phyloP scores from a whole-genome alignment of 1,140 invertebrate genomes.

The Pomacea maculata region DNA sequence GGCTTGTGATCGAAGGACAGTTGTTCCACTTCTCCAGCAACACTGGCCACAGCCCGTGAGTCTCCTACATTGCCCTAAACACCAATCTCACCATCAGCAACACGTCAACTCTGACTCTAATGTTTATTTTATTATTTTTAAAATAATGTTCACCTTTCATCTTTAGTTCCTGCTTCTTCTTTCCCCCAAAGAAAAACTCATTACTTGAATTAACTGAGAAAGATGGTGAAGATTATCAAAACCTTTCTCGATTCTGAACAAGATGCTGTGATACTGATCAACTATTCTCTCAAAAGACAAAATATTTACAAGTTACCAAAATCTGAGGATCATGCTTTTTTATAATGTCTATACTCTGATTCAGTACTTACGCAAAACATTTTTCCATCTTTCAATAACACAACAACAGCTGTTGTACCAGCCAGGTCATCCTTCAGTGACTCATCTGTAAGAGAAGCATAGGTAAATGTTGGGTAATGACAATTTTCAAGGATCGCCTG shows the following conservation, averaged over 20 bases:
- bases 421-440: conserved; percentile 88
- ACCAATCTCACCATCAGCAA: neutral
- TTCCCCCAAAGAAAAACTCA: too few relatives aligned
- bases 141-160: too few relatives aligned
- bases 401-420: conserved; percentile 91
- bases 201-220: too few relatives aligned
- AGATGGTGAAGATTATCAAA: too few relatives aligned
- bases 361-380: conserved; percentile 79
- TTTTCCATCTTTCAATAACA: conserved; percentile 79
- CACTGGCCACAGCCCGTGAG: conserved; percentile 84
- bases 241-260: neutral
- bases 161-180: too few relatives aligned
- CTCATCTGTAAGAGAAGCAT: conserved; percentile 72
- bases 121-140: too few relatives aligned
- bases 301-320: neutral
- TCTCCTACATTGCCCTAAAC: conserved; percentile 91
- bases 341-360: neutral
- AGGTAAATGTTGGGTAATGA: too few relatives aligned
- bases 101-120: neutral
- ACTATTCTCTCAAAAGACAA: neutral
- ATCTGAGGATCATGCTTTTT: neutral
- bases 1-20: conserved; percentile 95
- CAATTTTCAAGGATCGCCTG: too few relatives aligned
- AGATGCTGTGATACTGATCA: neutral
- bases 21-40: conserved; percentile 73